Base-by-base conservation (phyloP, 2,797 vertebrate genomes). In the Caiman crocodilus region DNA sequence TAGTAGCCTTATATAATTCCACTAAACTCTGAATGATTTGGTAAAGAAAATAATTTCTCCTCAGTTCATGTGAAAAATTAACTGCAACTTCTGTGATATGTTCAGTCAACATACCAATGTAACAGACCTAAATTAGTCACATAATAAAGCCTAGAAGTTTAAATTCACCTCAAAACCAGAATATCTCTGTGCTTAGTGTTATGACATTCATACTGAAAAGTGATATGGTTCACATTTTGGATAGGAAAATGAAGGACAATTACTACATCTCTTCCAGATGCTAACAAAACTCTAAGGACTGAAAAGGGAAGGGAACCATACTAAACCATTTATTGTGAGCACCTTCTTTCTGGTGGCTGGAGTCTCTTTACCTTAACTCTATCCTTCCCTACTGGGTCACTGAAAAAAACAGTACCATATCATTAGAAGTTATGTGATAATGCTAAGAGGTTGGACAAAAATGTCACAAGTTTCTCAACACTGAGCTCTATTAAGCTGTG, bases 1-100 rank as follows among this genome's bases (percentile, higher is more conserved):
- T 79, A 85, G 75, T n/a, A 84, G 82, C 87, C 79, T 90, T 91
- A 83, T 84, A 14, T 89, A 92, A 92, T 28, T 79, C 16, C 61
- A 94, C 23, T 35, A 35, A 85, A 21, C 26, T 88, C 42, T 28
- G 63, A 84, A 76, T 87, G 65, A 15, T 4, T 55, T 76, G 90
- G 88, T 82, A 50, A 85, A 78, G 21, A 61, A 83, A 78, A 75
- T 71, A 86, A 55, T 30, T 42, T 67, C 80, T 90, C 25, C 87
- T 69, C 79, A 64, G 71, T 92, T 94, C 94, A 94, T 77, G 81
- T 88, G 90, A 93, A 95, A 96, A 97, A 94, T 57, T 94, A 96
- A 95, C 13, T 30, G 76, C 90, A 90, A 95, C 90, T 96, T 96
- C 89, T 83, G 60, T 83, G 92, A 88, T 86, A 92, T 75, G 73